phyloP scores from a whole-genome alignment of 2,113 vertebrate genomes.

The Psettodes erumei region DNA sequence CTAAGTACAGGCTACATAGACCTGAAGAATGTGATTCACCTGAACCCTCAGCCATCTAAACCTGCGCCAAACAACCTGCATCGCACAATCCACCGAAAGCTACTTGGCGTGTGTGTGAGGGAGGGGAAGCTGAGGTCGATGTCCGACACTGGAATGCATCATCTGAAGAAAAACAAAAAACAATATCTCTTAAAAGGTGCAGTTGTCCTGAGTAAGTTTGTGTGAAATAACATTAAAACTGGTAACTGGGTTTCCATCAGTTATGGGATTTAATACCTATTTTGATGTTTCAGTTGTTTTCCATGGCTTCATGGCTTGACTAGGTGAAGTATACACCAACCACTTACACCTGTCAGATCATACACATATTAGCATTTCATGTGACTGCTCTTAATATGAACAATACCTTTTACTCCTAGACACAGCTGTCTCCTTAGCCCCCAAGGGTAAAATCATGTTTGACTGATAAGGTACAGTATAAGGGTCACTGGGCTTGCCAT shows the following conservation, averaged over 20 bases:
- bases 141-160: constrained; percentile 10
- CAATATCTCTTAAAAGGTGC: not conserved
- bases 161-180: constrained; percentile 13
- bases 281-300: no score
- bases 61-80: constrained; percentile 22
- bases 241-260: no score
- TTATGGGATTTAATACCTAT: no score
- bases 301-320: no score
- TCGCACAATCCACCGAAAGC: constrained; percentile 34
- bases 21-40: constrained; percentile 17
- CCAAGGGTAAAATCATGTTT: not conserved
- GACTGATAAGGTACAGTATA: no score
- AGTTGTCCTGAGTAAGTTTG: not conserved
- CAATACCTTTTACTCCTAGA: not conserved
- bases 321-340: no score
- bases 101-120: not conserved
- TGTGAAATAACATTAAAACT: no score
- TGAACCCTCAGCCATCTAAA: constrained; percentile 16
- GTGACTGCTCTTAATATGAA: not conserved
- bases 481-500: no score
- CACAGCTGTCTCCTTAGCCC: not conserved
- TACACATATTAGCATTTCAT: not conserved
- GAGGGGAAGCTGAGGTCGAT: not conserved
- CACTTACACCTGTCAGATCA: no score
- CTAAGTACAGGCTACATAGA: not conserved